A percentile compares a stretch with the other conserved stretches of the same genome.
These are phyloP conservation scores for Pollenia angustigena DNA, from an alignment of 2,888 invertebrate genomes.

Conservation along the genomic window DNA sequence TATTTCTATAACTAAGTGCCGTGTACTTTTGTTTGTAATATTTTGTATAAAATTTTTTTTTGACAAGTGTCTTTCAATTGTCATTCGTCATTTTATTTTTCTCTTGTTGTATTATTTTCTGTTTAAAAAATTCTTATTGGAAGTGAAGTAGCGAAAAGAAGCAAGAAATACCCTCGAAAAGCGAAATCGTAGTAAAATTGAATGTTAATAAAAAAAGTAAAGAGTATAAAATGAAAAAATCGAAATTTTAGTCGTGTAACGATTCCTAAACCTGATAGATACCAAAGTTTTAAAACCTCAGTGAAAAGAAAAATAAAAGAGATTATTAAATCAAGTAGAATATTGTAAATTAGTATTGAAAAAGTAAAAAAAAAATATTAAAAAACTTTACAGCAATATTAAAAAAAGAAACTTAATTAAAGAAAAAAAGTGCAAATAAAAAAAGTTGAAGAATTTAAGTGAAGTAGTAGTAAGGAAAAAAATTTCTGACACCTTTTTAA, in stretches of 20 bases:
- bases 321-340: constrained; percentile 59
- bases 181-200: constrained; percentile 60
- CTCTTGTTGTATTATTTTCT: constrained; percentile 35
- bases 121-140: constrained; percentile 48
- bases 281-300: constrained; percentile 76
- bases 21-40: constrained; percentile 22
- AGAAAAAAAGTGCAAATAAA: constrained; percentile 55
- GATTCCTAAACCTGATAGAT: constrained; percentile 76
- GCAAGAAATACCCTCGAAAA: constrained; percentile 65
- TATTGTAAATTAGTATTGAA: constrained; percentile 36
- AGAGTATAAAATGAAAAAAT: constrained; percentile 73
- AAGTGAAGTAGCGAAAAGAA: constrained; percentile 18
- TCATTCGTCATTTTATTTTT: constrained; percentile 48
- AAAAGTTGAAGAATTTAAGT: constrained; percentile 60
- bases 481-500: constrained; percentile 73
- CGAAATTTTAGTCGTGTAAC: constrained; percentile 76
- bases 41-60: constrained; percentile 32
- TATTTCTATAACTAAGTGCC: not conserved
- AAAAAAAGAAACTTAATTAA: constrained; percentile 31
- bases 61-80: constrained; percentile 69
- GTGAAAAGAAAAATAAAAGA: constrained; percentile 67
- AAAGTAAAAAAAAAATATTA: constrained; percentile 26
- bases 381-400: constrained; percentile 28
- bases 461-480: constrained; percentile 59
- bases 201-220: constrained; percentile 67